Base-by-base conservation (phyloP, 2,888 invertebrate genomes). In the Augochlorella aurata region DNA sequence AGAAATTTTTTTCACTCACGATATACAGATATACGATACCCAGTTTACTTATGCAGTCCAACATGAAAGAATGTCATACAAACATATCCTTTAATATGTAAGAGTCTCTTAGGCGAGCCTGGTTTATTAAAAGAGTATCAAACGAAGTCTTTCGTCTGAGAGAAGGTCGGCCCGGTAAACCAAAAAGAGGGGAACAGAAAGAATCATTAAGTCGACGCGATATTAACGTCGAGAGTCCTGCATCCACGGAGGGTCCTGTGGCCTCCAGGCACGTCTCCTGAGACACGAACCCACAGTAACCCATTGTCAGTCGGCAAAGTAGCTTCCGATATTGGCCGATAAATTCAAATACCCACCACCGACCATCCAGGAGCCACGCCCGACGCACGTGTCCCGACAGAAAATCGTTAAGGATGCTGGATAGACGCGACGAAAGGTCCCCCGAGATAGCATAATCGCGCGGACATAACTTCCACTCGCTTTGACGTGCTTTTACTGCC, bases 291-390 rank as follows among this genome's bases (percentile, higher is more conserved):
- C 88, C 83, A 68, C 85, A 85, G 88, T 88, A 86, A 87, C 70
- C 87, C 82, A 90, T 88, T 90, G 87, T 86, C 88, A 86, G 87
- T 83, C 87, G 90, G 87, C 83, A 88, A 89, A 90, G 90, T 88
- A 91, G 89, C 88, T 90, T 87, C 86, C 90, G 87, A 91, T 91
- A 91, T 89, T 88, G 83, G 79, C 85, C 90, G 91, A 91, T 91
- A 91, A 91, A 91, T 91, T 90, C 88, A 90, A 91, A 90, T 89
- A 85, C 82, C 75, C 80, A 77, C 72, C 79, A 78, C 79, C 85
- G 83, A 75, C 86, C 68, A 74, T 79, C 71, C 75, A 58, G 73
- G 79, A 71, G 84, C 80, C 87, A 86, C 88, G 84, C 88, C 85
- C 86, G 81, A 77, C 82, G 86, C 86, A 89, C 85, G 88, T 87